phyloP scores from a whole-genome alignment of 2,888 invertebrate genomes.

The Machimus atricapillus region DNA sequence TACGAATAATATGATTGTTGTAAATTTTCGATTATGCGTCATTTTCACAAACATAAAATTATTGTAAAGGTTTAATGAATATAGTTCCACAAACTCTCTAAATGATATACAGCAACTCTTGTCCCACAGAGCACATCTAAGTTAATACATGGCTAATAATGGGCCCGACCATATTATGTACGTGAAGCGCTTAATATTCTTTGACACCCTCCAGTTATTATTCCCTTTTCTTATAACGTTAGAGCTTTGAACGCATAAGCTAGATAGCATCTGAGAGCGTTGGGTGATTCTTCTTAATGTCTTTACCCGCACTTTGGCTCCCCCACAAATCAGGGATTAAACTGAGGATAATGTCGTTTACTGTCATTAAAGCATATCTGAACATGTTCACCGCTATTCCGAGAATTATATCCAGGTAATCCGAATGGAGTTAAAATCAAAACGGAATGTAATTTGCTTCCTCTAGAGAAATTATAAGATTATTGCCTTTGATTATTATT shows the following conservation, averaged over 20 bases:
- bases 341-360: conserved; percentile 45
- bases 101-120: background rate
- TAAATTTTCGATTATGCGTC: background rate
- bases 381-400: conserved; percentile 41
- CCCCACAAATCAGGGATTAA: conserved; percentile 45
- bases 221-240: background rate
- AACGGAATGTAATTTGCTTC: background rate
- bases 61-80: background rate
- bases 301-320: conserved; percentile 19
- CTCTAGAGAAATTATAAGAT: background rate
- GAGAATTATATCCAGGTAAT: conserved; percentile 43
- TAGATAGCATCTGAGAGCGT: background rate
- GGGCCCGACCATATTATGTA: background rate
- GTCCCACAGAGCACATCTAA: background rate
- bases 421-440: conserved; percentile 17
- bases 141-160: background rate
- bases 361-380: conserved; percentile 44
- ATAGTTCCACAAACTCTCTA: background rate
- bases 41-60: background rate
- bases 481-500: background rate
- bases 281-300: conserved; percentile 20
- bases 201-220: conserved; percentile 31
- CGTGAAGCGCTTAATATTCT: background rate
- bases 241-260: background rate
- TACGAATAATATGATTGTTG: background rate